Conservation (phyloP, 2,797 vertebrate species). For the Manis javanica region DNA sequence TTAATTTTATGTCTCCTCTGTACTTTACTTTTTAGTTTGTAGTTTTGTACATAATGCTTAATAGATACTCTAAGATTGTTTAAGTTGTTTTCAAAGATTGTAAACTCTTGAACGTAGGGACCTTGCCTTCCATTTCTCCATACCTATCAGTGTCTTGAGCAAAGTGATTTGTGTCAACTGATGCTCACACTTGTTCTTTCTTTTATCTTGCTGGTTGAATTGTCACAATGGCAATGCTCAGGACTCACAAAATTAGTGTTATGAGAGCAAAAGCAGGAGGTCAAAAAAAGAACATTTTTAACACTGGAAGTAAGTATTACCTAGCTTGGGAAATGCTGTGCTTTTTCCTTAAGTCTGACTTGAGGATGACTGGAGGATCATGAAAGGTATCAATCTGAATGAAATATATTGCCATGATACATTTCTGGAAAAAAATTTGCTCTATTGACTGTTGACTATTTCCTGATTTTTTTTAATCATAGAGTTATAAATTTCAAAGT, state of each 20-base stretch:
- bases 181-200: neutral
- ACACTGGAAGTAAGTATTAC: neutral
- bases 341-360: slow-evolving; percentile 21
- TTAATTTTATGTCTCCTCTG: neutral
- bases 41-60: neutral
- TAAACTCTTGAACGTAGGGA: neutral
- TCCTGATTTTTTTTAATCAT: neutral
- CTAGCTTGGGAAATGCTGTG: neutral
- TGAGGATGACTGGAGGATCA: neutral
- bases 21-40: neutral
- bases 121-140: neutral
- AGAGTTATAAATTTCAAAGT: neutral
- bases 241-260: neutral
- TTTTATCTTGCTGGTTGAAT: neutral
- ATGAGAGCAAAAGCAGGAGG: neutral
- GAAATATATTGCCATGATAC: neutral
- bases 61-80: neutral
- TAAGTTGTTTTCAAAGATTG: neutral
- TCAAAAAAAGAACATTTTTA: neutral
- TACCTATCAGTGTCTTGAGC: neutral
- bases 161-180: neutral
- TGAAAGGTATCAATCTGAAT: neutral
- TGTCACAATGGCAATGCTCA: neutral
- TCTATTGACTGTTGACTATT: neutral
- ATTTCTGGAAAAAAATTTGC: neutral